Evolutionary conservation across 2,113 vertebrate species (phyloP), one percentile per base, ranked within the genome.

Genomic region (Craseonycteris thonglongyai): DNA sequence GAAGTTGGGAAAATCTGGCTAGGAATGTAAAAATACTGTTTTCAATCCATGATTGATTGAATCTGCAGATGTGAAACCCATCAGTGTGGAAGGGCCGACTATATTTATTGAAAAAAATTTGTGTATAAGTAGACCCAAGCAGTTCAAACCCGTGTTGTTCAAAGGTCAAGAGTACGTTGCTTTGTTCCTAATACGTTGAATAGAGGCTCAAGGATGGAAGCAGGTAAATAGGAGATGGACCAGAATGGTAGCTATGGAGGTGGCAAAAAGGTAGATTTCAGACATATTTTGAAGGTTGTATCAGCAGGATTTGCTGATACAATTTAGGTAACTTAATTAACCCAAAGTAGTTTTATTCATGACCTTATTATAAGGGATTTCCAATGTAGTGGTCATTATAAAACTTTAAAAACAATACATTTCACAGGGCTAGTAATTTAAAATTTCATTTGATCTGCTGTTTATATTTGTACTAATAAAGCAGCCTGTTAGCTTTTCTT

Each of bases 381-480:
- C n/a, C 61, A 61, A n/a, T 3, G 11, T 78, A 49, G 15, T 33
- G 8, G 45, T 72, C 74, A 65, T 69, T 69, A 38, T 89, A 38
- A 94, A 96, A 65, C 16, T 93, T 90, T 40, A 40, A 66, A 84
- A 47, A 66, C 12, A 56, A 40, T 76, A n/a, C 45, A 79, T 86
- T 81, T 91, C 47, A 85, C 15, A 7, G 38, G 40, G 40, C 13
- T 91, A 82, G 49, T 94, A 49, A 91, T 86, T 78, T 68, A 83
- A 79, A 92, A 16, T 83, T 76, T 88, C 56, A 58, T 16, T 85
- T 88, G 13, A 24, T 85, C 13, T 91, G 11, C 54, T 78, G 28
- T 71, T 94, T 93, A 28, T 91, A n/a, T 90, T 78, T 91, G 87
- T 88, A 35, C 24, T 88, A 92, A 22, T 80, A 93, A 93, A 93